Evolutionary conservation across 2,888 invertebrate genomes (phyloP), one percentile per base, ranked within the genome.

Genomic region (Mallateleia sp.): DNA sequence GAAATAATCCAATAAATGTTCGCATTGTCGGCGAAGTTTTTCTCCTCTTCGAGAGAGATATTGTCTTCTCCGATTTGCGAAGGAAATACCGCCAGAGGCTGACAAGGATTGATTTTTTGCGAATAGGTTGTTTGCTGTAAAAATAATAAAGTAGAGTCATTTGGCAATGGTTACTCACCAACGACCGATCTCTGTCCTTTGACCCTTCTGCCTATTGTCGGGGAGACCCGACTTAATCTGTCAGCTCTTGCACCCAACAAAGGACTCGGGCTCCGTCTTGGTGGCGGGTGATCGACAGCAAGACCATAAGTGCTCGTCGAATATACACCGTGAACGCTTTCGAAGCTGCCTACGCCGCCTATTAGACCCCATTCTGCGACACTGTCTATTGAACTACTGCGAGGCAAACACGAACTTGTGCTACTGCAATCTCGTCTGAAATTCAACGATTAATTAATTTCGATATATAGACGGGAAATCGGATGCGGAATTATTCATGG

Each of bases 341-440:
- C 71, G 95, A 95, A 67, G 94, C 94, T 92, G 67, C 95, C 74
- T 95, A 95, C 72, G 32, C 92, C 92, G 14, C 92, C 92, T 25
- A 90, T 83, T 45, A 92, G 77, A 11, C 92, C 90, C 93, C 94
- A 94, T 90, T 94, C 94, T 45, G 94, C 93, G 34, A 94, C 88
- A 89, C 95, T 95, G 95, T 98, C 98, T 93, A 98, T 98, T 95
- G 97, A 98, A 88, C 97, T 97, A 82, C 98, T 98, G 4, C 98
- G 96, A 6, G 97, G 97, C 25, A 94, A 90, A 69, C 94, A 94
- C 34, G 94, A 94, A 74, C 93, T 90, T 32, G 93, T 91, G 20
- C 92, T 87, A 72, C 91, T 93, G 90, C 92, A 92, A 20, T 94
- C 93, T 78, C 94, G 93, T 83, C 94, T 94, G 72, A 60, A 81